Base-by-base conservation (phyloP, 2,797 vertebrate genomes). In the Scyliorhinus canicula region DNA sequence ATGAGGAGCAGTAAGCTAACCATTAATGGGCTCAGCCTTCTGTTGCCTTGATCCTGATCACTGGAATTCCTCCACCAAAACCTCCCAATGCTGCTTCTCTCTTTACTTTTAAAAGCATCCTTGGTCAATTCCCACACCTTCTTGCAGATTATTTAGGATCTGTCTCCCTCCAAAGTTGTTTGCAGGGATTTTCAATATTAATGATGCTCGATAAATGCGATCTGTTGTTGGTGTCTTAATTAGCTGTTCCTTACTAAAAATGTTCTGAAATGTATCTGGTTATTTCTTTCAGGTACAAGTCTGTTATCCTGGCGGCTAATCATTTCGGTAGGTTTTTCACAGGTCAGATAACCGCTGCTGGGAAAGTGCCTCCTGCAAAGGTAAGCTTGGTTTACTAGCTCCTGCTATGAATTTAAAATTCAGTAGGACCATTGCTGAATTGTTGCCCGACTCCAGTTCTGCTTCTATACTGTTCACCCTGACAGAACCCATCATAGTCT, bases 311-410 rank as follows among this genome's bases (percentile, higher is more conserved):
- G 84, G 95, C 95, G 71, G 95, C 95, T 14, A 95, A 95, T 93
- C 86, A 86, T 69, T 98, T 98, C 95, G 98, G 98, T 95, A 95
- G 97, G 94, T 98, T 98, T 96, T 98, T 98, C 63, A 98, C 98
- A 16, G 97, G 96, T 95, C 97, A 98, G 96, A 97, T 97, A 96
- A 97, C 95, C 40, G 97, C 97, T 90, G 97, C 97, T 95, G 97
- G 97, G 95, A 97, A 97, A 96, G 96, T 97, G 11, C 97, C 96
- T 69, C 97, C 97, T 57, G 97, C 97, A 44, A 98, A 98, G 97
- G 96, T 97, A 96, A 69, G 90, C 19, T 3, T 52, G 19, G 7
- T 14, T 52, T 35, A 4, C 2, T 1, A 16, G n/a, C 21, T 16
- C 2, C 28, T 44, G 65, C 31, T 8, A 44, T n/a, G 31, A 50